phyloP scores from a whole-genome alignment of 2,888 invertebrate genomes.

The Gymnoscelis rufifasciata region DNA sequence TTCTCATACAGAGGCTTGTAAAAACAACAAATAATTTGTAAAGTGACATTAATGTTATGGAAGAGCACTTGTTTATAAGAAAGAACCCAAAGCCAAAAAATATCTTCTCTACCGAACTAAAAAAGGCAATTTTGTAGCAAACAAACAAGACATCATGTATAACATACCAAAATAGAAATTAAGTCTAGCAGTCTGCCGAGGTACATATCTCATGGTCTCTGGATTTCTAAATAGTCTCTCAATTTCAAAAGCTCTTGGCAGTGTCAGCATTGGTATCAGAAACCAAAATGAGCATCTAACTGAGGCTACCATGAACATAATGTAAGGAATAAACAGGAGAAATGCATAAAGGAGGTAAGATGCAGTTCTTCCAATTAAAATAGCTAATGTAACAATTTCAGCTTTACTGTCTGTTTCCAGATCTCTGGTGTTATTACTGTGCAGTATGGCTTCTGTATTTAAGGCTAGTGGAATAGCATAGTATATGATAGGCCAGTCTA shows the following conservation, averaged over 20 bases:
- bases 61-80: too few relatives aligned
- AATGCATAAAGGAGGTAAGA: constrained; percentile 95
- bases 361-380: constrained; percentile 92
- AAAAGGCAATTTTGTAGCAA: constrained; percentile 82
- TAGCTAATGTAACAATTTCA: constrained; percentile 96
- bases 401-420: constrained; percentile 91
- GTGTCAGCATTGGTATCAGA: constrained; percentile 90
- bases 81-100: too few relatives aligned
- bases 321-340: constrained; percentile 93
- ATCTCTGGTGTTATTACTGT: constrained; percentile 96
- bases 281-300: constrained; percentile 93
- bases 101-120: constrained; percentile 49
- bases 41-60: too few relatives aligned
- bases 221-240: constrained; percentile 92
- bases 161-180: constrained; percentile 95
- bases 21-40: too few relatives aligned
- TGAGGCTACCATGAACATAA: constrained; percentile 91
- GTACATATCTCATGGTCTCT: constrained; percentile 88
- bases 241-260: constrained; percentile 92
- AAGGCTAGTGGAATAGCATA: constrained; percentile 96
- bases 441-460: constrained; percentile 96
- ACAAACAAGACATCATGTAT: constrained; percentile 90
- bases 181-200: constrained; percentile 91
- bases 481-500: constrained; percentile 94
- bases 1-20: too few relatives aligned